Evolutionary conservation across 1,140 invertebrate species (phyloP).

Genomic region (Yoshiicerus persimilis): DNA sequence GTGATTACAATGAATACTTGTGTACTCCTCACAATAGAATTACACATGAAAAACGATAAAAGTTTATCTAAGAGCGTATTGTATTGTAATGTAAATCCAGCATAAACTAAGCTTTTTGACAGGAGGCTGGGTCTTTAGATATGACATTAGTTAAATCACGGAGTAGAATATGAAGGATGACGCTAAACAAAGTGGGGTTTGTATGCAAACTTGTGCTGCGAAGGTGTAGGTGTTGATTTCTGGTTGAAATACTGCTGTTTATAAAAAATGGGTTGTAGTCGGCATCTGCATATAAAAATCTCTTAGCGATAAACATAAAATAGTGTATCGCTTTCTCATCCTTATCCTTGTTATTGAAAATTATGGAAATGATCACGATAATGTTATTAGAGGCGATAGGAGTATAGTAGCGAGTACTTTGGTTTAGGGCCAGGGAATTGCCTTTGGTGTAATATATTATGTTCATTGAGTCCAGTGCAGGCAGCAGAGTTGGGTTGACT

Average conservation of each 20-base stretch:
- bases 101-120: background rate
- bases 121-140: background rate
- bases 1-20: background rate
- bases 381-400: background rate
- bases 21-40: background rate
- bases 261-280: background rate
- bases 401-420: background rate
- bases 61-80: background rate
- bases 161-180: background rate
- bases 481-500: background rate
- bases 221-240: conserved; percentile 15
- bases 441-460: background rate
- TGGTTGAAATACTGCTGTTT: background rate
- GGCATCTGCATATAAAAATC: background rate
- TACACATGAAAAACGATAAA: background rate
- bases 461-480: background rate
- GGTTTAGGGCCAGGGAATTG: background rate
- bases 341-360: background rate
- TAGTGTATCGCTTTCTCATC: background rate
- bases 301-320: background rate
- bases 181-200: background rate
- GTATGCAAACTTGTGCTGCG: background rate
- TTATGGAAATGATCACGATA: background rate
- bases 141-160: background rate
- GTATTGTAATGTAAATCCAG: background rate